Conservation (phyloP, 2,888 invertebrate species). For the Rhogogaster chlorosoma region DNA sequence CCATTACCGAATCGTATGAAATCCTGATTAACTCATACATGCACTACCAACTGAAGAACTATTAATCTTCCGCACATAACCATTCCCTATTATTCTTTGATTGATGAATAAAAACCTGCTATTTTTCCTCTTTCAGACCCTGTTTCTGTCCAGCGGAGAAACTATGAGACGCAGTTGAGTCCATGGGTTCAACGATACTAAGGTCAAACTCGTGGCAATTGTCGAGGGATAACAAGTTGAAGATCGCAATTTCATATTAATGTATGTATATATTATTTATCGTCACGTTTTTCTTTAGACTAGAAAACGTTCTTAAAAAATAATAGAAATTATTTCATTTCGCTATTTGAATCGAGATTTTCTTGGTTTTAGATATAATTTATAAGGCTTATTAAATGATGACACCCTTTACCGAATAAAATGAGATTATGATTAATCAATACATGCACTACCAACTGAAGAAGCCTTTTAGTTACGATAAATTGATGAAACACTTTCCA, state of each 20-base stretch:
- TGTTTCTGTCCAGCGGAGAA: neutral
- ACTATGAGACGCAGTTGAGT: too few species aligned
- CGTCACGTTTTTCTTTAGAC: neutral
- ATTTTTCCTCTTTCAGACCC: neutral
- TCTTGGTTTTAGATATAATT: neutral
- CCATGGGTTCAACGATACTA: neutral
- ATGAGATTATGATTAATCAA: slow-evolving; percentile 55
- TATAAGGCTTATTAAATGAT: slow-evolving; percentile 41
- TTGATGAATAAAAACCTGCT: neutral
- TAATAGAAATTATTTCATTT: neutral
- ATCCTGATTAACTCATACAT: slow-evolving; percentile 55
- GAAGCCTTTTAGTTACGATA: neutral
- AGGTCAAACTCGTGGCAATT: neutral
- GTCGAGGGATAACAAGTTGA: neutral
- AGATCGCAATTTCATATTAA: neutral
- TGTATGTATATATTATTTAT: neutral
- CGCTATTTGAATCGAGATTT: neutral
- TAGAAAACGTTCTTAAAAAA: neutral
- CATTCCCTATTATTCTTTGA: neutral
- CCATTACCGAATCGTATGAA: slow-evolving; percentile 51
- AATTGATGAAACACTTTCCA: neutral
- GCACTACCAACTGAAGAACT: slow-evolving; percentile 57
- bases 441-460: slow-evolving; percentile 58
- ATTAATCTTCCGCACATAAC: neutral
- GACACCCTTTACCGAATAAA: slow-evolving; percentile 51